Conservation (phyloP, 2,888 invertebrate genomes). For the Drosophila peninsularis region DNA sequence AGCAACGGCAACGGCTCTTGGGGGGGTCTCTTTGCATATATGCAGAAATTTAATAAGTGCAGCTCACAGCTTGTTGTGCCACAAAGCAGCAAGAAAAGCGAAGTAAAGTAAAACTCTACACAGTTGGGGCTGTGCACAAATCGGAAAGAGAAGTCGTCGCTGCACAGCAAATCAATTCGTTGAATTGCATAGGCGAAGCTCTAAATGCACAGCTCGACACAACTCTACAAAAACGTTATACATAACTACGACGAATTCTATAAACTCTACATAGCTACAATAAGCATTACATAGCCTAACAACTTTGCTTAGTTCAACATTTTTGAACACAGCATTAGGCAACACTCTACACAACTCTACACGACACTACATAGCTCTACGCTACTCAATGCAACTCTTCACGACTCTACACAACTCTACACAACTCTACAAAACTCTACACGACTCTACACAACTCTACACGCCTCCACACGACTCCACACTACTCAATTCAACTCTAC, state of each 20-base stretch:
- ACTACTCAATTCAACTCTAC: neutral
- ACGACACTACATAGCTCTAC: neutral
- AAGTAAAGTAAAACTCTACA: constrained; percentile 11
- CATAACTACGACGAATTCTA: neutral
- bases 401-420: neutral
- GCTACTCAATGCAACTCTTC: neutral
- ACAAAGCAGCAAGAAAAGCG: constrained; percentile 9
- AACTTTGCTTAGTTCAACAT: neutral
- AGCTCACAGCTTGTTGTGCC: constrained; percentile 41
- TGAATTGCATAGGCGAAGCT: neutral
- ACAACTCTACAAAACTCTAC: neutral
- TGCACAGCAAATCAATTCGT: neutral
- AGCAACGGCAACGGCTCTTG: constrained; percentile 21
- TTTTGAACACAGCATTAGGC: too few species aligned
- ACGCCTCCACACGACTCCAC: neutral
- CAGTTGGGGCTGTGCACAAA: neutral
- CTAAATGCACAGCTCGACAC: neutral
- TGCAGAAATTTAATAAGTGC: constrained; percentile 55
- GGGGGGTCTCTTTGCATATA: constrained; percentile 42
- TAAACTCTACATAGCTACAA: neutral
- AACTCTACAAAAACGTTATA: neutral
- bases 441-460: neutral
- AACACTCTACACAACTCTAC: neutral
- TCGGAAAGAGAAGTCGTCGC: constrained; percentile 8
- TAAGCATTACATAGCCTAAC: neutral